Base-by-base conservation (phyloP, 2,113 vertebrate genomes). In the Eleginops maclovinus region DNA sequence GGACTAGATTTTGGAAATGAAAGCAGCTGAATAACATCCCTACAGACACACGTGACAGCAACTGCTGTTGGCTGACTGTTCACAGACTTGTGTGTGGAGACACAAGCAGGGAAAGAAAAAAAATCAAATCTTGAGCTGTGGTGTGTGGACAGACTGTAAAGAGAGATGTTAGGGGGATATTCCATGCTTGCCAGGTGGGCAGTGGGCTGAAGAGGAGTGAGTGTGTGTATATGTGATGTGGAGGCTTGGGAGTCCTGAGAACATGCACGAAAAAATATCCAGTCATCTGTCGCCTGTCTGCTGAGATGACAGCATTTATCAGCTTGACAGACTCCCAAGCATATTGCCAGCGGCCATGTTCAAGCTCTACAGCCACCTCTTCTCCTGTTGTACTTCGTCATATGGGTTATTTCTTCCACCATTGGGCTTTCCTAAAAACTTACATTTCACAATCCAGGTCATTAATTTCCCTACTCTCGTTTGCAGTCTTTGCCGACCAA, bases 171-270 rank as follows among this genome's bases (percentile, higher is more conserved):
- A 77, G 66, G 69, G 79, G 87, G 84, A 77, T 87, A 77, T 86
- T 87, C 49, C 82, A 84, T 79, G 79, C 86, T 83, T 86, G 88
- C 86, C 81, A 89, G 83, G 75, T 91, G 89, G 85, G 75, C 87
- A 90, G 84, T 79, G 81, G 87, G 75, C 80, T 86, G 87, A 82
- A 69, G 66, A 88, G 79, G 56, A 83, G 58, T 6, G 81, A 60
- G 66, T n/a, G 40, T 55, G 70, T 74, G 71, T 61, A 67, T 73
- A 43, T 54, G 16, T 66, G 73, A 82, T 82, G 75, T 46, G 15
- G 65, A 79, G 79, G 69, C 78, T 58, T 46, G 49, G 47, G 70
- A 75, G 79, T 89, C 78, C 72, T 46, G 87, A 88, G 86, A 89
- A 80, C 71, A 68, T 74, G 77, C 81, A 82, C 77, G 44, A 78